Conservation (phyloP, 1,140 invertebrate species). For the Lepeophtheirus salmonis region DNA sequence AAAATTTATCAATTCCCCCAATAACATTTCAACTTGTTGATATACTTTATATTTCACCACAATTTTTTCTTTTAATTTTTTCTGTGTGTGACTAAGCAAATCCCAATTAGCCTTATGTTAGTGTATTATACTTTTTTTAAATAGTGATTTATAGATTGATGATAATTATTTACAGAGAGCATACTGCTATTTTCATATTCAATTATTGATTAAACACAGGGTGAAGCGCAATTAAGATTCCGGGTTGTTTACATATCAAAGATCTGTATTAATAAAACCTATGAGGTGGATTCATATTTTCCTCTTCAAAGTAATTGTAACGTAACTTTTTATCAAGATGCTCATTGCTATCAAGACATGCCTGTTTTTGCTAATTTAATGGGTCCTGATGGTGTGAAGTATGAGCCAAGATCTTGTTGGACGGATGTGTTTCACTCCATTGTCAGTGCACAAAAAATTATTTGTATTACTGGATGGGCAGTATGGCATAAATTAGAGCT, state of each 20-base stretch:
- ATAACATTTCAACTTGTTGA: no score
- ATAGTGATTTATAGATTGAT: neutral
- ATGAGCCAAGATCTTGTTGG: conserved; percentile 19
- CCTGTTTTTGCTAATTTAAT: neutral
- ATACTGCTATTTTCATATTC: neutral
- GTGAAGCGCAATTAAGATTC: no score
- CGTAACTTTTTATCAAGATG: conserved; percentile 22
- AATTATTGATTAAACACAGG: neutral
- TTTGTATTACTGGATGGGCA: conserved; percentile 22
- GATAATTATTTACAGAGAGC: no score
- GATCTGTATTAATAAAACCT: neutral
- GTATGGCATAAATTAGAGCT: conserved; percentile 21
- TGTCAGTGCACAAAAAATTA: conserved; percentile 21
- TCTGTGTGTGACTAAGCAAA: neutral
- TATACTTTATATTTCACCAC: no score
- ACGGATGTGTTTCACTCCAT: conserved; percentile 21
- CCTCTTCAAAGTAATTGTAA: conserved; percentile 20
- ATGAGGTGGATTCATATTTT: conserved; percentile 17
- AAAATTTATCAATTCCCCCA: no score
- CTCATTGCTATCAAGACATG: conserved; percentile 20
- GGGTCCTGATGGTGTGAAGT: neutral
- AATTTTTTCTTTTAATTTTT: no score
- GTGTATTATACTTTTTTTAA: neutral
- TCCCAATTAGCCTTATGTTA: neutral
- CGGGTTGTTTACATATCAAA: neutral